Percentiles rank a stretch among this genome's conserved stretches.
Conservation (phyloP, 2,797 vertebrate genomes). For the Myioborus miniatus region DNA sequence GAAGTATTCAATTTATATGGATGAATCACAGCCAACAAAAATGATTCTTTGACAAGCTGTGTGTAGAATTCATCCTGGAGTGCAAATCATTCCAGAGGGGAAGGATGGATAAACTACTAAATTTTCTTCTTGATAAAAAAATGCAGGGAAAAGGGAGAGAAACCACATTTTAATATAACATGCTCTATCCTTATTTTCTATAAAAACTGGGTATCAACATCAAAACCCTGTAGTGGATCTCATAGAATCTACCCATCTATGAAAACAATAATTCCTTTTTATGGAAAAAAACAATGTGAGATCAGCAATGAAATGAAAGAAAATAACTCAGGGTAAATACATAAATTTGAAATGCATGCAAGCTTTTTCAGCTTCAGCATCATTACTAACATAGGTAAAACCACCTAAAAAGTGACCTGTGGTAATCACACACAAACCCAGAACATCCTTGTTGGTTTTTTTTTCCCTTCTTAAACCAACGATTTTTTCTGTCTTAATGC, state of each 20-base stretch:
- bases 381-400: background rate
- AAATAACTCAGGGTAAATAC: background rate
- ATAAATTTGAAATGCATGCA: background rate
- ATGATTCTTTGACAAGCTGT: background rate
- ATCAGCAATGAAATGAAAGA: background rate
- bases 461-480: background rate
- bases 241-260: background rate
- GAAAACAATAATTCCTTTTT: background rate
- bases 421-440: background rate
- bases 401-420: background rate
- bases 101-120: background rate
- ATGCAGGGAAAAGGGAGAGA: background rate
- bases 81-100: background rate
- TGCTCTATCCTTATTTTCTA: background rate
- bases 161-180: background rate
- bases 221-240: background rate
- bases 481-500: background rate
- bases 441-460: background rate
- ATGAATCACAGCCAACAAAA: constrained; percentile 2
- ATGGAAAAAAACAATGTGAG: background rate
- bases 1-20: constrained; percentile 12
- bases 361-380: background rate
- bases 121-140: background rate
- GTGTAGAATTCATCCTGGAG: background rate
- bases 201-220: background rate